Base-by-base conservation (phyloP, 1,140 invertebrate species). In the Schmidtea mediterranea region DNA sequence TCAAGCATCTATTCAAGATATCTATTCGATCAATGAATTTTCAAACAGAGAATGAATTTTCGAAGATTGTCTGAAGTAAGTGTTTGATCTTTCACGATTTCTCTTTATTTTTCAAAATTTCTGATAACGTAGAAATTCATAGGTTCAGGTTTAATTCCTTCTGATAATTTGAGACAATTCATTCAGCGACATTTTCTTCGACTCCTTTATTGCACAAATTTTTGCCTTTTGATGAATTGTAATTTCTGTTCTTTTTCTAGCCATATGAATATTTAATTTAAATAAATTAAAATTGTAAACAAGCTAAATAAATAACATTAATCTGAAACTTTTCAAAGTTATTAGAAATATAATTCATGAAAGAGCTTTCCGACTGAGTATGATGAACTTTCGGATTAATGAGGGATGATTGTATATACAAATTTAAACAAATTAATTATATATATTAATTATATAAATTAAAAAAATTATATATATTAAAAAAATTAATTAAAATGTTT, bases 81-180 rank as follows among this genome's bases (percentile, higher is more conserved):
- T 40, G 3, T 40, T 40, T 40, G 39, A 40, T 5, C 39, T 40
- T 21, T 40, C 39, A 40, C 39, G 8, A 40, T 40, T 40, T 40
- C 19, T 40, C 39, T 40, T 40, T 40, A 40, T 40, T 40, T 40
- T 40, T 40, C 39, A 40, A 40, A 13, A 40, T 40, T 40, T 40
- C 39, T 16, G 39, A 40, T 40, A 40, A 40, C 15, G 39, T 40
- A 40, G 39, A 40, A 40, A 16, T 40, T 40, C 13, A 5, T 40
- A 37, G 36, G 39, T 40, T 21, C 39, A 40, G 39, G 39, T 40
- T 40, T 40, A 40, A 40, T 40, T 5, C 39, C 39, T 40, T 40
- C 39, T 40, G 39, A 40, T 40, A 40, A 40, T 40, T 40, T 40
- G 39, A 40, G 39, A 40, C 39, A 40, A 40, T 40, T 40, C 39